Base-by-base conservation (phyloP, 1,140 invertebrate genomes). In the Papilio glaucus region DNA sequence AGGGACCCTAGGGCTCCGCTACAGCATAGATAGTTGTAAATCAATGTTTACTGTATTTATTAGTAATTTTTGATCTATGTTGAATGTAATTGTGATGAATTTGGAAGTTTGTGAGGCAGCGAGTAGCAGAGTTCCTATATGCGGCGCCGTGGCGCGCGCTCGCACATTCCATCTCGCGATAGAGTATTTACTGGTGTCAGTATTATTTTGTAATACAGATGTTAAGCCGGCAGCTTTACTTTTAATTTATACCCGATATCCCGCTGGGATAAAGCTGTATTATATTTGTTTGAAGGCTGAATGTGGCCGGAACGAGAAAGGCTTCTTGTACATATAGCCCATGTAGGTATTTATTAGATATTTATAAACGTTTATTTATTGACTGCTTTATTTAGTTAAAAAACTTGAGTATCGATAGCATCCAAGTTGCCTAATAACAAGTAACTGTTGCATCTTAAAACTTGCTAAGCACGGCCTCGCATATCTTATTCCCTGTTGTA, bases 301-400 rank as follows among this genome's bases (percentile, higher is more conserved):
- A 88, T 81, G 84, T 89, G 89, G 83, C 89, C 84, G 83, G 80
- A 75, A 84, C 77, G 81, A 84, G 79, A 21, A 88, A 85, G 87
- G 89, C 86, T 91, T 91, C 84, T 87, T 93, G 89, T 93, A 93
- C 90, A 93, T 91, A 93, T 93, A 93, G 89, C 89, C 90, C 75
- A 74, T 85, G 88, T 93, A 93, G 91, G 91, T 93, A 93, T 93
- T 93, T 93, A 93, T 91, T 91, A 93, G 89, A 93, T 93, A 93
- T 93, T 93, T 93, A 93, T 93, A 83, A 92, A 88, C 77, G 84
- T 92, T 93, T 93, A 93, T 93, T 92, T 93, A 93, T 93, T 93
- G 91, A 93, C 91, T 91, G 91, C 91, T 92, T 90, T 90, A 89
- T 89, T 93, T 92, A 93, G 91, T 90, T 88, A 88, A 88, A 88